Evolutionary conservation across 2,888 invertebrate genomes (phyloP).

Genomic region (Brachypalpus laphriformis): DNA sequence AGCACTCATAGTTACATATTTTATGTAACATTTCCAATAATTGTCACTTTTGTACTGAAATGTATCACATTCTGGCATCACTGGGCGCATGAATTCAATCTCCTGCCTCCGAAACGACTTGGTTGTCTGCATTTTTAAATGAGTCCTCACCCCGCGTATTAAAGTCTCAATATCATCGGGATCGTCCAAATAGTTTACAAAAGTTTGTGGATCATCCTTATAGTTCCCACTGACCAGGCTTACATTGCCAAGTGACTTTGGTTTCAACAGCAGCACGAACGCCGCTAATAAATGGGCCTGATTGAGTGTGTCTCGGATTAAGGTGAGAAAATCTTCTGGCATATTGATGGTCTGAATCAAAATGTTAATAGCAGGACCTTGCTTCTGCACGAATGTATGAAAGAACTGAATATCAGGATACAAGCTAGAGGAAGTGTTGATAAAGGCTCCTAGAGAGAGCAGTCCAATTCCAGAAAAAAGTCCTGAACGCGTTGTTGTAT

Average conservation of each 20-base stretch:
- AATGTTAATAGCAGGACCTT: neutral
- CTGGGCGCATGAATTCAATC: constrained; percentile 77
- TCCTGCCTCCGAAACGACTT: constrained; percentile 81
- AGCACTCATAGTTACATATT: constrained; percentile 86
- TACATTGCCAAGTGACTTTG: constrained; percentile 83
- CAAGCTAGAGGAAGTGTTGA: neutral
- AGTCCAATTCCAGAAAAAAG: neutral
- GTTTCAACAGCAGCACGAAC: constrained; percentile 78
- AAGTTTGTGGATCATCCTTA: constrained; percentile 84
- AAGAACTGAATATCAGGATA: neutral
- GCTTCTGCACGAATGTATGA: neutral
- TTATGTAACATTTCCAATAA: constrained; percentile 87
- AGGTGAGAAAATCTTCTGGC: neutral
- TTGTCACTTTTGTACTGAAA: constrained; percentile 76
- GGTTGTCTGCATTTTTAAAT: constrained; percentile 81
- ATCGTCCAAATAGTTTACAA: constrained; percentile 84
- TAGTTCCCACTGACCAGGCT: constrained; percentile 84
- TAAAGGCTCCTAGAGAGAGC: neutral
- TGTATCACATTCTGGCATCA: constrained; percentile 77
- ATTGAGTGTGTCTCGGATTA: neutral
- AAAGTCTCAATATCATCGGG: constrained; percentile 82
- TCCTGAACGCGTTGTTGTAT: neutral
- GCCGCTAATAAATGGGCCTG: neutral
- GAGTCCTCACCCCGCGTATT: constrained; percentile 80
- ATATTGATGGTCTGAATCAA: neutral